phyloP scores from a whole-genome alignment of 2,888 invertebrate species.

The Campoplex capitator region DNA sequence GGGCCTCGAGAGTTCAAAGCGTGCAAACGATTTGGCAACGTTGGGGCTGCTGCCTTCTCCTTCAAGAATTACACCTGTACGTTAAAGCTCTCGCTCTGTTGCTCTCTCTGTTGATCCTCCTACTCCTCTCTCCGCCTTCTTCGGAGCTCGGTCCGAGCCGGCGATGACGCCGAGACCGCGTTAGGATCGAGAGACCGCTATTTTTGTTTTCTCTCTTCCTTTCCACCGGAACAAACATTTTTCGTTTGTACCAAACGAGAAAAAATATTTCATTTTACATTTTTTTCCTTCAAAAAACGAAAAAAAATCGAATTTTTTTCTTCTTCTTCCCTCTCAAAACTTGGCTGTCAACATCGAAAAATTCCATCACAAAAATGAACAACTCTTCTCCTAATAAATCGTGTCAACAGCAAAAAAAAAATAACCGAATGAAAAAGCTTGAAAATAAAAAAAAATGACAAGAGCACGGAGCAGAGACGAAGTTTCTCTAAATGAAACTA shows the following conservation, averaged over 20 bases:
- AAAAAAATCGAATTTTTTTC: not conserved
- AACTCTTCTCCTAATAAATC: not conserved
- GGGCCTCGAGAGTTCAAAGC: not conserved
- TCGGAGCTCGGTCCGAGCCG: slow-evolving; percentile 24
- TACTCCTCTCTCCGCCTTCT: not conserved
- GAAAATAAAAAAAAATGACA: not conserved
- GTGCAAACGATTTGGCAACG: slow-evolving; percentile 64
- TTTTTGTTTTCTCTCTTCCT: slow-evolving; percentile 15
- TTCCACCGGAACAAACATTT: not conserved
- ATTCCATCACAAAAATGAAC: no score
- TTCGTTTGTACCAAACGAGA: not conserved
- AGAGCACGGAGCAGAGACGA: not conserved
- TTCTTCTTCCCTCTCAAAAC: not conserved
- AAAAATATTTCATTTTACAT: not conserved
- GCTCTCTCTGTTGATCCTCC: slow-evolving; percentile 26
- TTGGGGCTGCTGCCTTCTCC: slow-evolving; percentile 30
- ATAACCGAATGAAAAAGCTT: not conserved
- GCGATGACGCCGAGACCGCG: slow-evolving; percentile 43
- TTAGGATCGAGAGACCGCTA: slow-evolving; percentile 53
- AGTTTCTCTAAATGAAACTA: no score
- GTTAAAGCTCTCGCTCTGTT: slow-evolving; percentile 30
- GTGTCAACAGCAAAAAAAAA: not conserved
- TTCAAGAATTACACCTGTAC: slow-evolving; percentile 65
- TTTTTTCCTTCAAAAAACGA: not conserved
- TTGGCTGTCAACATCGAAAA: no score